Evolutionary conservation across 2,888 invertebrate genomes (phyloP), one percentile per base, ranked within the genome.

Genomic region (Chironomus riparius): DNA sequence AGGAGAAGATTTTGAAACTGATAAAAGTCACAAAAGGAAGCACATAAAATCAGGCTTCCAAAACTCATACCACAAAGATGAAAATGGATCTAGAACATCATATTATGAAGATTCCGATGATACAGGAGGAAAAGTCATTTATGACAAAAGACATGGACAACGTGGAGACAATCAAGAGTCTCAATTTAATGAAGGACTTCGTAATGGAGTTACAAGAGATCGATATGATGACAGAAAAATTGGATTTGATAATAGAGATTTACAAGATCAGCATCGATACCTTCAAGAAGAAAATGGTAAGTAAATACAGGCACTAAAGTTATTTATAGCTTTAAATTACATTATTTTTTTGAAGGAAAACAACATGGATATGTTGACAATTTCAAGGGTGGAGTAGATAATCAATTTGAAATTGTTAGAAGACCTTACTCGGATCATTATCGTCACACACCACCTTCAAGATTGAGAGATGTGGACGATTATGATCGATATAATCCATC

Each of bases 11-110:
- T 56, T 77, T 47, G 77, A 78, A 68, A 78, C 74, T 12, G 86
- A 86, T 78, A 83, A 85, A 76, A 87, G 85, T 0, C 88, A 90
- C 78, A 89, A 89, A 79, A 90, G 90, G 80, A 90, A 90, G 3
- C 90, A 90, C 78, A 89, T 89, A 79, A 89, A 89, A 76, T 87
- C 89, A 78, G 91, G 65, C 0, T 91, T 89, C 80, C 88, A 87
- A 79, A 90, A 90, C 79, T 87, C 87, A 13, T 91, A 91, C 79
- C 88, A 89, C 79, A 91, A 90, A 81, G 90, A 91, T 78, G 90
- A 91, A 80, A 88, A 88, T 12, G 90, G 89, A 0, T 89, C 88
- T 79, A 90, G 89, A 79, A 88, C 89, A 76, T 90, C 89, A 38
- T 91, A 86, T 82, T 91, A 88, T 79, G 91, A 91, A 79, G 90